phyloP scores from a whole-genome alignment of 1,140 invertebrate genomes.

The Eumaeus atala region DNA sequence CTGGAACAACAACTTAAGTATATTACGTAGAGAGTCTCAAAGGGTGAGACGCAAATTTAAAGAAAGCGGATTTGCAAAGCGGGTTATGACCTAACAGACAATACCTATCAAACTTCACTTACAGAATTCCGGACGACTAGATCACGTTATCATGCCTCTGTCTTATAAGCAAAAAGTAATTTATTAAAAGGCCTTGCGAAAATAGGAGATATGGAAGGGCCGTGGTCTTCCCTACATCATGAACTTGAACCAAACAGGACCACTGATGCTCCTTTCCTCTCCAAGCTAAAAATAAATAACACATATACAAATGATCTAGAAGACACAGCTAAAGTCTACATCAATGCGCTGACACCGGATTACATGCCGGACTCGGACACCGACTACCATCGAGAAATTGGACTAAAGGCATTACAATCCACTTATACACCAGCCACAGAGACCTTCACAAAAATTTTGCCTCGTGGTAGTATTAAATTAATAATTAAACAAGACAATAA shows the following conservation, averaged over 20 bases:
- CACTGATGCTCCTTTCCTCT: not conserved
- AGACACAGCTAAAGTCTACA: not conserved
- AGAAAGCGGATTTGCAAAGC: not conserved
- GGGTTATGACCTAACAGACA: not conserved
- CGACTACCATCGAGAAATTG: too few relatives aligned
- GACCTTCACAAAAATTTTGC: too few relatives aligned
- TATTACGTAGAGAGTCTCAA: not conserved
- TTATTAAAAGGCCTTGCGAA: not conserved
- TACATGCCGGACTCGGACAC: too few relatives aligned
- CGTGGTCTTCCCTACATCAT: not conserved
- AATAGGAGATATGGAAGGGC: not conserved
- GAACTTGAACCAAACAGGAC: not conserved
- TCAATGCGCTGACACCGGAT: not conserved
- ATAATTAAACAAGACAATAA: too few relatives aligned
- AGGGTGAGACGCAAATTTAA: conserved; percentile 3
- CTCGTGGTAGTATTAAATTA: too few relatives aligned
- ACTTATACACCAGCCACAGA: too few relatives aligned
- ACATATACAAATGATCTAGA: not conserved
- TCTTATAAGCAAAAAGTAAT: not conserved
- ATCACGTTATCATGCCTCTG: not conserved
- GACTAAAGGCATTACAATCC: too few relatives aligned
- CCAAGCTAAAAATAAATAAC: conserved; percentile 3
- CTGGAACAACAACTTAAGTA: not conserved
- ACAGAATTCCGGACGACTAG: not conserved
- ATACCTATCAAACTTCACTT: not conserved